phyloP scores from a whole-genome alignment of 2,113 vertebrate species.

The Antennarius striatus region DNA sequence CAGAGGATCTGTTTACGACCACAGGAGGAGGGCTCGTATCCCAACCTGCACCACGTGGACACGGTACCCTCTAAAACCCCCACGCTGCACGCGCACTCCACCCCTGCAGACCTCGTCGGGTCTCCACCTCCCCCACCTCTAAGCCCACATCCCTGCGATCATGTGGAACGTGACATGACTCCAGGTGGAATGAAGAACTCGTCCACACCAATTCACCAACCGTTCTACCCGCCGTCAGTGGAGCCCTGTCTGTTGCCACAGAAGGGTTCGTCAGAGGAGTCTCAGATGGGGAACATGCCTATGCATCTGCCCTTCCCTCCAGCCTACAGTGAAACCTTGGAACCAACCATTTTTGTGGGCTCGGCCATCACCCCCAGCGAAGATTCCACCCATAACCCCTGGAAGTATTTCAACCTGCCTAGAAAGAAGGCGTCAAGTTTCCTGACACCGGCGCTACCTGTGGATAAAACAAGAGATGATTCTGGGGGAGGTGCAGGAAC shows the following conservation, averaged over 20 bases:
- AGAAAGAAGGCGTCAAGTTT: slow-evolving; percentile 88
- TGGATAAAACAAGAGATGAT: slow-evolving; percentile 90
- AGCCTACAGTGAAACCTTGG: slow-evolving; percentile 85
- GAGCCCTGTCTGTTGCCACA: slow-evolving; percentile 88
- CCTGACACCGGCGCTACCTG: slow-evolving; percentile 87
- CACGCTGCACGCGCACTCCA: slow-evolving; percentile 81
- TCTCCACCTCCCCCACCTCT: slow-evolving; percentile 95
- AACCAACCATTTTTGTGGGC: slow-evolving; percentile 89
- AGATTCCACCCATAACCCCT: slow-evolving; percentile 86
- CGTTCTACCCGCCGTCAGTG: slow-evolving; percentile 92
- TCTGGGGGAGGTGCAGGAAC: slow-evolving; percentile 75
- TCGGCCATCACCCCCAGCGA: slow-evolving; percentile 87
- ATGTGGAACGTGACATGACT: slow-evolving; percentile 81
- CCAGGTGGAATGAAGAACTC: slow-evolving; percentile 83
- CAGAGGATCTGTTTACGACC: slow-evolving; percentile 88
- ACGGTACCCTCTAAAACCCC: slow-evolving; percentile 84
- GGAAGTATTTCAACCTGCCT: slow-evolving; percentile 95
- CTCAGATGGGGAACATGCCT: slow-evolving; percentile 81
- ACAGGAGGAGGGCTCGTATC: slow-evolving; percentile 88
- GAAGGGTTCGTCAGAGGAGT: slow-evolving; percentile 86
- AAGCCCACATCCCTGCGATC: slow-evolving; percentile 94
- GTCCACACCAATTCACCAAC: slow-evolving; percentile 91
- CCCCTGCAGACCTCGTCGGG: slow-evolving; percentile 81
- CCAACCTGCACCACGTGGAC: slow-evolving; percentile 85
- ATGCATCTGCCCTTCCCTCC: slow-evolving; percentile 84